A percentile compares a stretch with the other conserved stretches of the same genome.
phyloP scores from a whole-genome alignment of 2,888 invertebrate species.

The Heliconius sara region DNA sequence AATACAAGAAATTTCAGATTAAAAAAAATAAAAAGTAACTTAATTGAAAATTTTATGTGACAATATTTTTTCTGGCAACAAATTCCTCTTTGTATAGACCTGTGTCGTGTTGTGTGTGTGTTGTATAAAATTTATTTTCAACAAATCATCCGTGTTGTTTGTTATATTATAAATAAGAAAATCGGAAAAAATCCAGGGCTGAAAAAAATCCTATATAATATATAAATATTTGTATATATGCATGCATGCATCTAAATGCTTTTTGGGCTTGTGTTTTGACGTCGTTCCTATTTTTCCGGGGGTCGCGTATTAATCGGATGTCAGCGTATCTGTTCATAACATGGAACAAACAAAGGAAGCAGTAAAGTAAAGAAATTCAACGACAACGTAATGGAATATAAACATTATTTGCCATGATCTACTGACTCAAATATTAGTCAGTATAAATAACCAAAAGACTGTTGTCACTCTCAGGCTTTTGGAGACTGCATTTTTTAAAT shows the following conservation, averaged over 20 bases:
- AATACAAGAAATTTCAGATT: not conserved
- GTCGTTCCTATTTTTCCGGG: not conserved
- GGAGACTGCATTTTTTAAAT: too few relatives aligned
- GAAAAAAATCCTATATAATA: not conserved
- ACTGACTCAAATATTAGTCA: too few relatives aligned
- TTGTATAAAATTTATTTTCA: not conserved
- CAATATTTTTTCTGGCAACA: not conserved
- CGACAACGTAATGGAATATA: too few relatives aligned
- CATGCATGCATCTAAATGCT: constrained; percentile 17
- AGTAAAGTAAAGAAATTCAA: too few relatives aligned
- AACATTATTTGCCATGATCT: too few relatives aligned
- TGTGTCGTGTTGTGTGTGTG: constrained; percentile 20
- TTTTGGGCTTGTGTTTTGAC: constrained; percentile 22
- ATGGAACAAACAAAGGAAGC: too few relatives aligned
- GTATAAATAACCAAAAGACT: too few relatives aligned
- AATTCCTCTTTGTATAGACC: not conserved
- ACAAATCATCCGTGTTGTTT: not conserved
- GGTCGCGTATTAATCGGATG: not conserved
- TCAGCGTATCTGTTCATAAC: not conserved
- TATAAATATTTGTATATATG: not conserved
- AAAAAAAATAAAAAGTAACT: not conserved
- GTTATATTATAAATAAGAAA: not conserved
- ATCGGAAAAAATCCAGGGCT: too few relatives aligned
- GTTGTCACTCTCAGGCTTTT: too few relatives aligned
- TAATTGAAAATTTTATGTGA: not conserved